These are phyloP conservation scores for Aethes cnicana DNA, from an alignment of 2,888 invertebrate species.

Conservation along the genomic window DNA sequence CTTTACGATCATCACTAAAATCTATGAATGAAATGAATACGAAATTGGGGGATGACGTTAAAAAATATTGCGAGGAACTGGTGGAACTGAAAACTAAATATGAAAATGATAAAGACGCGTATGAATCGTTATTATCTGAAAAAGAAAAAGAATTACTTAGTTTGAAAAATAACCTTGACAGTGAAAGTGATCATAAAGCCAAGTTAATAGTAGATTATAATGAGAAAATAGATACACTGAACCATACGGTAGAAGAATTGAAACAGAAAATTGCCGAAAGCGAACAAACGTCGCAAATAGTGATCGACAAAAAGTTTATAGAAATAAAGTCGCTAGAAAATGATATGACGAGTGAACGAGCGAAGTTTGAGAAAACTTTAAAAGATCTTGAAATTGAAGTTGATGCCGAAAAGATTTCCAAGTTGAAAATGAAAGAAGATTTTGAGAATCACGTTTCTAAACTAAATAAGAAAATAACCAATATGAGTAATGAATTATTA, in stretches of 20 bases:
- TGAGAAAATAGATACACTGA: not conserved
- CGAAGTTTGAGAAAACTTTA: constrained; percentile 1
- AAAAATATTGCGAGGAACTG: constrained; percentile 4
- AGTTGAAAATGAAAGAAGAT: constrained; percentile 16
- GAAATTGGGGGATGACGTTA: not conserved
- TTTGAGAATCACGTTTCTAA: constrained; percentile 14
- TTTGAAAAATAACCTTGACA: not conserved
- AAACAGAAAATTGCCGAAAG: not conserved
- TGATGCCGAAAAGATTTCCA: constrained; percentile 4
- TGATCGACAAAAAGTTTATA: not conserved
- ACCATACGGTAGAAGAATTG: not conserved
- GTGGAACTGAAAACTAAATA: not conserved
- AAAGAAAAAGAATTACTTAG: not conserved
- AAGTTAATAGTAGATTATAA: not conserved
- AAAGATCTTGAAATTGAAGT: constrained; percentile 7
- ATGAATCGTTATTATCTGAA: not conserved
- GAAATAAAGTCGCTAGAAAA: not conserved
- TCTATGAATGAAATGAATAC: constrained; percentile 1
- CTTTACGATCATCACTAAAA: not conserved
- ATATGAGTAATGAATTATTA: constrained; percentile 24
- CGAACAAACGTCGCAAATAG: not conserved
- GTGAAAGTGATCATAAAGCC: not conserved
- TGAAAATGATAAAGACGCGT: not conserved
- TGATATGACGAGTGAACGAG: not conserved
- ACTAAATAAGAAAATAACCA: constrained; percentile 21